A percentile compares a stretch with the other conserved stretches of the same genome.
These are phyloP conservation scores for Gryllus longicercus DNA, from an alignment of 2,888 invertebrate species.

Conservation along the genomic window DNA sequence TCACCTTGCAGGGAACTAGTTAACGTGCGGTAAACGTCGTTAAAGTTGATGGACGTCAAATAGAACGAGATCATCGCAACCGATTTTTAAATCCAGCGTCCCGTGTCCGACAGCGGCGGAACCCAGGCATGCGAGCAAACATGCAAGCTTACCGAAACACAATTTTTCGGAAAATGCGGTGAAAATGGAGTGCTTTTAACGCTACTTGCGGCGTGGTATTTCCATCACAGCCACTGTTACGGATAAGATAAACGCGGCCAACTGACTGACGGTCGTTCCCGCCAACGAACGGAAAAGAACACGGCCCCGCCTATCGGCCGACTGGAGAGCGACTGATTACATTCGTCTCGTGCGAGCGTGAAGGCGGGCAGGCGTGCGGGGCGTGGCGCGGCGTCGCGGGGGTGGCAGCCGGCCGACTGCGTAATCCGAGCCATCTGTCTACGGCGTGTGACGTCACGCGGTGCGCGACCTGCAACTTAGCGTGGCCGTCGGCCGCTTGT, in stretches of 20 bases:
- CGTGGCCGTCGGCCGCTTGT: background rate
- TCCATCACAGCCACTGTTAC: background rate
- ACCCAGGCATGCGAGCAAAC: background rate
- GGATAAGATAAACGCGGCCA: constrained; percentile 17
- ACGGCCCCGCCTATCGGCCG: background rate
- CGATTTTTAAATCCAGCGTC: background rate
- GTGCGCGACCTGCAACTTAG: background rate
- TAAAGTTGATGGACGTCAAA: background rate
- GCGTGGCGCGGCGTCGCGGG: background rate
- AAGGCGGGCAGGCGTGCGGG: background rate
- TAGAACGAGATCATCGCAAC: background rate
- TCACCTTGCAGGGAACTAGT: too few species aligned
- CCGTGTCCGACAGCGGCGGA: background rate
- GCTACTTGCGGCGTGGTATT: background rate
- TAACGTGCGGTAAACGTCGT: too few species aligned
- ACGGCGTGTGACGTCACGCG: background rate
- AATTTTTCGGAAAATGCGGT: background rate
- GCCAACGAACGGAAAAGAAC: background rate
- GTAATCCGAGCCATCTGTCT: constrained; percentile 17
- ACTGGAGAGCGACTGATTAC: background rate
- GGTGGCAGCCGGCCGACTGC: background rate
- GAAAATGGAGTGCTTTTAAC: background rate
- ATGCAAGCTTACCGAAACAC: background rate
- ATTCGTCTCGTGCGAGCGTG: background rate
- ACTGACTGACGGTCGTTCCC: background rate